A percentile compares a stretch with the other conserved stretches of the same genome.
Evolutionary conservation across 2,797 vertebrate species (phyloP).

Genomic region (Salarias fasciatus): DNA sequence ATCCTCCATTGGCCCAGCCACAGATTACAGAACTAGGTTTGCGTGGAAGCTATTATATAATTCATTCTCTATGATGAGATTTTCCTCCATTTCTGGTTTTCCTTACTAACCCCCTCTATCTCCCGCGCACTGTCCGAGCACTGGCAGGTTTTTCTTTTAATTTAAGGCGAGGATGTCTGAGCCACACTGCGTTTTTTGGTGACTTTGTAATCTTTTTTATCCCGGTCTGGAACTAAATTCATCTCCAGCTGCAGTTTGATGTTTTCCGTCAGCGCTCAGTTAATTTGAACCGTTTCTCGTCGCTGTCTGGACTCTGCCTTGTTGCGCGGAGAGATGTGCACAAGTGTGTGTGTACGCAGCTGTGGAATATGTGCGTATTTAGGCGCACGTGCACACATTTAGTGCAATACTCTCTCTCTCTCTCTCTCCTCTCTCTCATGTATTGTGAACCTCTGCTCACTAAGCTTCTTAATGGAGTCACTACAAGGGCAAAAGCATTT

Average conservation of each 20-base stretch:
- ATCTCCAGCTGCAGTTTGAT: slow-evolving; percentile 56
- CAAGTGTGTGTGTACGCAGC: neutral
- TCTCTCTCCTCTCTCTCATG: too few relatives aligned
- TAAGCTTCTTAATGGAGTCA: slow-evolving; percentile 78
- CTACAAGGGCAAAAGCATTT: slow-evolving; percentile 70
- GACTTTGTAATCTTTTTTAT: slow-evolving; percentile 75
- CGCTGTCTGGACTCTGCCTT: slow-evolving; percentile 6
- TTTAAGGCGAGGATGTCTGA: slow-evolving; percentile 66
- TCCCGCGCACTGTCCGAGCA: slow-evolving; percentile 30
- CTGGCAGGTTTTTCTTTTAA: slow-evolving; percentile 73
- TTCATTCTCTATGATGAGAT: slow-evolving; percentile 80
- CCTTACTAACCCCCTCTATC: slow-evolving; percentile 41
- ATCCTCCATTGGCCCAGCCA: slow-evolving; percentile 68
- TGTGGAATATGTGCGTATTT: slow-evolving; percentile 3
- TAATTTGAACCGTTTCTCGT: slow-evolving; percentile 7
- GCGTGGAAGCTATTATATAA: slow-evolving; percentile 76
- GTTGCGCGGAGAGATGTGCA: slow-evolving; percentile 2
- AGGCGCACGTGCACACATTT: slow-evolving; percentile 6
- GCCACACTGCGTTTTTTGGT: slow-evolving; percentile 42
- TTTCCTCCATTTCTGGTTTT: slow-evolving; percentile 69
- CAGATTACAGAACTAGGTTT: slow-evolving; percentile 80
- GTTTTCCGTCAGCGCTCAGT: slow-evolving; percentile 34
- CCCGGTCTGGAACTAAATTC: slow-evolving; percentile 66
- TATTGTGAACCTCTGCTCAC: slow-evolving; percentile 67
- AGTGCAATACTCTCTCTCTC: slow-evolving; percentile 35